Evolutionary conservation across 2,888 invertebrate genomes (phyloP).

Genomic region (Papilio gigon): DNA sequence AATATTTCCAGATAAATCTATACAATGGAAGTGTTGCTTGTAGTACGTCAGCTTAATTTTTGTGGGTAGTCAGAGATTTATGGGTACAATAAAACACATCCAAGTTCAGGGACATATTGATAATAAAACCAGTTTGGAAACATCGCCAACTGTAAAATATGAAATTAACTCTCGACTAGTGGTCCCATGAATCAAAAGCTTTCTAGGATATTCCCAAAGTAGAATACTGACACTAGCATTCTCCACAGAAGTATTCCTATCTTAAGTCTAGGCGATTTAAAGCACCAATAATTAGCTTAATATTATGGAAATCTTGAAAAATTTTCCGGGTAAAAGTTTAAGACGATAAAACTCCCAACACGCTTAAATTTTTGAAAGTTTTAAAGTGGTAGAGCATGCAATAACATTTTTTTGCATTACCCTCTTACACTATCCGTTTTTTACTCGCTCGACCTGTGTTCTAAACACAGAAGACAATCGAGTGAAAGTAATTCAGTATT

Average conservation of each 20-base stretch:
- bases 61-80: slow-evolving; percentile 34
- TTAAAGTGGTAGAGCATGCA: too few relatives aligned
- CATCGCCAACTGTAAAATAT: slow-evolving; percentile 53
- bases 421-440: too few relatives aligned
- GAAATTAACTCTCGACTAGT: slow-evolving; percentile 50
- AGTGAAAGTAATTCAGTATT: too few relatives aligned
- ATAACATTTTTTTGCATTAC: too few relatives aligned
- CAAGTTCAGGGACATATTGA: slow-evolving; percentile 48
- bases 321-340: too few relatives aligned
- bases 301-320: neutral
- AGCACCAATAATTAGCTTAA: neutral
- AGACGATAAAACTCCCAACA: too few relatives aligned
- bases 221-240: too few relatives aligned
- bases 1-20: slow-evolving; percentile 24
- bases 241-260: too few relatives aligned
- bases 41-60: slow-evolving; percentile 8
- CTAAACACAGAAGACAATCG: too few relatives aligned
- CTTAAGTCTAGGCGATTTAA: neutral
- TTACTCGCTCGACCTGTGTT: too few relatives aligned
- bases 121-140: slow-evolving; percentile 47
- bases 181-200: slow-evolving; percentile 30
- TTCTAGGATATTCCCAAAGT: slow-evolving; percentile 23
- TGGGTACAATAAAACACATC: slow-evolving; percentile 29
- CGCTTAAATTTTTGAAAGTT: too few relatives aligned
- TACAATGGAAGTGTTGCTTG: neutral